Base-by-base conservation (phyloP, 2,888 invertebrate species). In the Hemistola chrysoprasaria region DNA sequence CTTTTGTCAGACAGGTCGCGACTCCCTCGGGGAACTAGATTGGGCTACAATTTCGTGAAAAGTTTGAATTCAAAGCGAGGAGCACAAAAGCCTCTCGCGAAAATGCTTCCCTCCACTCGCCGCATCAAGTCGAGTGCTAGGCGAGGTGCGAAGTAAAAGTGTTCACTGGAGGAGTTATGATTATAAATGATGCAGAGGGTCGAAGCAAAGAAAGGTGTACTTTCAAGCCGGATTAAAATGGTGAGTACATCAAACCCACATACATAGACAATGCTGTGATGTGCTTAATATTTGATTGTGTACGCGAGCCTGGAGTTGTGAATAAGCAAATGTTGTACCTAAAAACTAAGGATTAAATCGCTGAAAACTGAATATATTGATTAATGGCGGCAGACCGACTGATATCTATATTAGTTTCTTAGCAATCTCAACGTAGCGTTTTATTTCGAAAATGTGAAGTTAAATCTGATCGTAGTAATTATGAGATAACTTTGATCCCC, bases 171-270 rank as follows among this genome's bases (percentile, higher is more conserved):
- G 62, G 59, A 74, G 74, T 77, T 78, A 74, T 75, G 73, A 77
- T 78, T 74, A 78, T 79, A 77, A 80, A 82, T 76, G 72, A 77
- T 76, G 72, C 75, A 78, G 62, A 65, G 65, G 66, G 64, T 60
- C 56, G 62, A 62, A 52, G 62, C 55, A 61, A 64, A 69, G 62
- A 62, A 66, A 63, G 57, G 53, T 53, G 59, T 56, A 62, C 58
- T 60, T 62, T 62, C 63, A 56, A 55, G 42, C 33, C 41, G 59
- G 62, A 67, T 64, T 62, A 61, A 71, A 72, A 71, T 65, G 56
- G 61, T 39, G 46, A 47, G 50, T 54, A 54, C 54, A 62, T 53
- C 56, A 45, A 56, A 51, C 53, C 49, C 37, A 52, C 60, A 66
- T 63, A 66, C 68, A 63, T 60, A 57, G 45, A 54, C 56, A 65